Base-by-base conservation (phyloP, 2,113 vertebrate species). In the Gobiocypris rarus region DNA sequence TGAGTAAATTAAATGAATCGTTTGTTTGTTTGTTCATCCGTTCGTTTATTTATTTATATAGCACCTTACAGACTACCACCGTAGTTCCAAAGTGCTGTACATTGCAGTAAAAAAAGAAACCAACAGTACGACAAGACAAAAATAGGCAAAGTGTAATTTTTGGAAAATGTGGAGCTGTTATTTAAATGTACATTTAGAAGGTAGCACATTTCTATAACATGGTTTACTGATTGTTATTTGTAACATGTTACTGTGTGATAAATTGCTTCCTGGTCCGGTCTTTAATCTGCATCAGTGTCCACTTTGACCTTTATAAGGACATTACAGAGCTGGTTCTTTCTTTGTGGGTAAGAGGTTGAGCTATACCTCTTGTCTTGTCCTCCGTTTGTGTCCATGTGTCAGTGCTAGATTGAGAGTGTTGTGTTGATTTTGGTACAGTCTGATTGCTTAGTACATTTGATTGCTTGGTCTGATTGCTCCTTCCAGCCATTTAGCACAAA, bases 271-370 rank as follows among this genome's bases (percentile, higher is more conserved):
- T 17, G 65, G 8, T 22, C 31, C 31, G 31, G 65, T 19, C 38
- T 69, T 41, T 69, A 41, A 83, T 83, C 85, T 86, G 75, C 22
- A 73, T 26, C 5, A 38, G 75, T 7, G 65, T 56, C 22, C 43
- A 45, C 48, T 24, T 56, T 83, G 67, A 83, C 81, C 81, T 86
- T 86, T 75, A 83, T 52, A n/a, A 80, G 77, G 50, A 22, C 58
- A 31, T 48, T 19, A 26, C 28, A 70, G 65, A 73, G 31, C 75
- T 56, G n/a, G 56, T 65, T 83, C 11, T 71, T 38, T 71, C 80
- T 15, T 69, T 10, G 4, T 69, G 34, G 19, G 65, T 38, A 22
- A 69, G 22, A 69, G 17, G 38, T 34, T 38, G 17, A 69, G 2
- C 22, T 41, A 69, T 69, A n/a, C 9, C 19, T 41, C 9, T 2